Percentiles rank a stretch among this genome's conserved stretches.
Evolutionary conservation across 2,113 vertebrate species (phyloP).

Genomic region (Spermophilus dauricus): DNA sequence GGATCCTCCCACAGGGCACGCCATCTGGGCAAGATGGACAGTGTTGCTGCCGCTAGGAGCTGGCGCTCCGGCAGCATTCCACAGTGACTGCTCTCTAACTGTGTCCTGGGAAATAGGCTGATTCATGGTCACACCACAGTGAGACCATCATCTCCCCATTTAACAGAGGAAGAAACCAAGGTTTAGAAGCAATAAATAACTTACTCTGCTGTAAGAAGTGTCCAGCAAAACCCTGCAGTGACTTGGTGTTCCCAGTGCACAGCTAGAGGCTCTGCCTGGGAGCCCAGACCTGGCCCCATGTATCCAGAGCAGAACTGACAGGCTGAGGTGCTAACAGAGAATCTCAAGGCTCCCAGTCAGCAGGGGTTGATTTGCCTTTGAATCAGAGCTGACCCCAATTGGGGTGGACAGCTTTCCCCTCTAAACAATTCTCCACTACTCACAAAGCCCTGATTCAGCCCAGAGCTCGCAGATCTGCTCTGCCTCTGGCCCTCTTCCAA

Average conservation of each 20-base stretch:
- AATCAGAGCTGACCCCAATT: neutral
- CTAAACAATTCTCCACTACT: conserved; percentile 44
- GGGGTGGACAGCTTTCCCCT: neutral
- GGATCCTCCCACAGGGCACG: neutral
- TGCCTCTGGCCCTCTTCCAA: conserved; percentile 39
- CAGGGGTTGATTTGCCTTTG: conserved; percentile 5
- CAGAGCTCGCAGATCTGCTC: neutral
- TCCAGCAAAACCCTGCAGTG: neutral
- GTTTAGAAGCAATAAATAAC: conserved; percentile 16
- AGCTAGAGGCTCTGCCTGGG: neutral
- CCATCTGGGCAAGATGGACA: neutral
- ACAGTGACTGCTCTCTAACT: neutral
- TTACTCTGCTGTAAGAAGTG: neutral
- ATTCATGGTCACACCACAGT: neutral
- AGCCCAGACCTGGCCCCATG: neutral
- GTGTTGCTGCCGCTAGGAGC: no score
- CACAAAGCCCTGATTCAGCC: conserved; percentile 60
- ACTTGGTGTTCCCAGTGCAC: neutral
- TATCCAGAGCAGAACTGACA: no score
- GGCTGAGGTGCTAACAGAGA: neutral
- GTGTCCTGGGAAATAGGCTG: neutral
- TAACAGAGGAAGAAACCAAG: neutral
- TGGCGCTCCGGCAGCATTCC: neutral
- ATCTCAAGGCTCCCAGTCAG: conserved; percentile 14
- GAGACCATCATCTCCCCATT: neutral